Conservation (phyloP, 2,113 vertebrate species). For the Oncorhynchus keta region DNA sequence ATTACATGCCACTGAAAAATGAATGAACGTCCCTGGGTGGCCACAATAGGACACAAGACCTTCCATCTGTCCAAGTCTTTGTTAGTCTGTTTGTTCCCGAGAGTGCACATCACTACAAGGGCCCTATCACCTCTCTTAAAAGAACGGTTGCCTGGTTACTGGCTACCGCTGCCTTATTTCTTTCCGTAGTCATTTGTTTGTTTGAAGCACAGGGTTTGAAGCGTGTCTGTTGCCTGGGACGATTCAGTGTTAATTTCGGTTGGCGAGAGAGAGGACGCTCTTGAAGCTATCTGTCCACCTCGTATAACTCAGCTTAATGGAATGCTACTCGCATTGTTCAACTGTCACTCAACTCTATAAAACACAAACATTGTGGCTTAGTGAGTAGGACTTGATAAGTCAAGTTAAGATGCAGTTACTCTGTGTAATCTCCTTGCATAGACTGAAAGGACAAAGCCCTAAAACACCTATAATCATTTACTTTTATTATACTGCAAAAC, state of each 20-base stretch:
- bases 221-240: background rate
- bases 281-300: background rate
- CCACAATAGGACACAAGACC: background rate
- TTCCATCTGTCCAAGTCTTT: background rate
- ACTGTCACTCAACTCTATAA: no score
- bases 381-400: no score
- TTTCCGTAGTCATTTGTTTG: background rate
- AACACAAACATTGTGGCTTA: no score
- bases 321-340: no score
- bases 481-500: no score
- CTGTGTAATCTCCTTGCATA: no score
- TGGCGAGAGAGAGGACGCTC: background rate
- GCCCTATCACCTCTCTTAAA: background rate
- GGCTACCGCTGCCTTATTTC: background rate
- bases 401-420: no score
- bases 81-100: background rate
- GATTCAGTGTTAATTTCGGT: background rate
- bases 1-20: slow-evolving; percentile 17
- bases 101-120: background rate
- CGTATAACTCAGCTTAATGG: no score
- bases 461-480: no score
- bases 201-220: background rate
- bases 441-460: no score
- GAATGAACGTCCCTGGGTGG: slow-evolving; percentile 1
- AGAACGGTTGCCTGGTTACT: slow-evolving; percentile 4